Evolutionary conservation across 2,113 vertebrate species (phyloP).

Genomic region (Centropus unirufus): DNA sequence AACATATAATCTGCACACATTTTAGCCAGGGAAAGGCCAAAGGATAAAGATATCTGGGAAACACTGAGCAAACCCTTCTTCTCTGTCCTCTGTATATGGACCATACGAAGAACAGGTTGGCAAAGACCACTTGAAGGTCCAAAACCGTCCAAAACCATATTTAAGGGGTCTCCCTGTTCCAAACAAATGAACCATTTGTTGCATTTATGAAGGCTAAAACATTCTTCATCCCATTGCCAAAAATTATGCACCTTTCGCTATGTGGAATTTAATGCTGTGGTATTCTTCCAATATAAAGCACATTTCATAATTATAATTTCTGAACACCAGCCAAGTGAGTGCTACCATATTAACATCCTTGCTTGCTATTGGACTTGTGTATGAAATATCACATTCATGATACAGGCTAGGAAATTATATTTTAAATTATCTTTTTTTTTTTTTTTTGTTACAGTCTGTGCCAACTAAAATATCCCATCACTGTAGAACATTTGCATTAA

Average conservation of each 20-base stretch:
- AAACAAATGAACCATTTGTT: not conserved
- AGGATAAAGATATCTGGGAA: not conserved
- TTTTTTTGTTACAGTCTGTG: not conserved
- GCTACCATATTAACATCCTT: not conserved
- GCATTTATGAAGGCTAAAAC: not conserved
- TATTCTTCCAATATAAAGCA: not conserved
- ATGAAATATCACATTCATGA: not conserved
- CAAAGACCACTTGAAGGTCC: not conserved
- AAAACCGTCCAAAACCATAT: not conserved
- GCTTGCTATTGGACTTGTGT: not conserved
- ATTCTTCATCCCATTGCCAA: not conserved
- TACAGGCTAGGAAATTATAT: not conserved
- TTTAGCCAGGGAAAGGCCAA: not conserved
- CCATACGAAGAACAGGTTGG: not conserved
- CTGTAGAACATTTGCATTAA: not conserved
- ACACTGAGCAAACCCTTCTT: not conserved
- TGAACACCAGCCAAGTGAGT: not conserved
- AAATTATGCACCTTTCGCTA: fast-evolving
- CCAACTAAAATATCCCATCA: not conserved
- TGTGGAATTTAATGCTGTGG: fast-evolving
- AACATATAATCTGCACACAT: not conserved
- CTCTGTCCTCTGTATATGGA: not conserved
- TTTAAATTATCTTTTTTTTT: not conserved
- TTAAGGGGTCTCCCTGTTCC: not conserved
- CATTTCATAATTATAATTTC: not conserved